Percentiles rank a stretch among this genome's conserved stretches.
These are phyloP conservation scores for Arge pagana DNA, from an alignment of 2,888 invertebrate species.

Conservation along the genomic window DNA sequence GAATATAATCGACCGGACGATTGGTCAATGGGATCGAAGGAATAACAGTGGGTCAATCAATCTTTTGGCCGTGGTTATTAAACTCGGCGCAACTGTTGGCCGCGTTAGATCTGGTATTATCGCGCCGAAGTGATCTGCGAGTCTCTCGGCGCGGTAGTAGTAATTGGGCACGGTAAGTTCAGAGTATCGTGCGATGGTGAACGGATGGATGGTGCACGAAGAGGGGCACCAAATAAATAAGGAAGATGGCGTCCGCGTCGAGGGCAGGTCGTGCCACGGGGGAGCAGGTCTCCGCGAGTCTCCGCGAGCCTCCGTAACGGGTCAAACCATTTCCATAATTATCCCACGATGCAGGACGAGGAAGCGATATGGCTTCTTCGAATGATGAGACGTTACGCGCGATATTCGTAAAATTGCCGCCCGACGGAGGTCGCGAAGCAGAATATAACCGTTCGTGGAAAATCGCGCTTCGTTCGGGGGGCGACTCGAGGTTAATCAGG, in stretches of 20 bases:
- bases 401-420: slow-evolving; percentile 14
- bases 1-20: no score
- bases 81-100: no score
- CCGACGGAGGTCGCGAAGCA: not conserved
- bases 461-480: slow-evolving; percentile 20
- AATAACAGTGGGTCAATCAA: no score
- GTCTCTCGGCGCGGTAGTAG: no score
- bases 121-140: no score
- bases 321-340: slow-evolving; percentile 51
- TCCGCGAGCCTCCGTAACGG: slow-evolving; percentile 46
- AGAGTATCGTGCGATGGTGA: no score
- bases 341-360: slow-evolving; percentile 36
- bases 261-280: slow-evolving; percentile 41
- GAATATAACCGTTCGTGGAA: slow-evolving; percentile 15
- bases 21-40: no score
- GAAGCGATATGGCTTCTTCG: slow-evolving; percentile 15
- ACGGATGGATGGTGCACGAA: not conserved
- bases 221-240: slow-evolving; percentile 23
- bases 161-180: no score
- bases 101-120: no score
- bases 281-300: slow-evolving; percentile 13
- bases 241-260: slow-evolving; percentile 7
- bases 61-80: no score
- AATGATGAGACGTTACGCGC: slow-evolving; percentile 21
- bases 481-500: no score